phyloP scores from a whole-genome alignment of 1,140 invertebrate genomes.

The Notospermus geniculatus region DNA sequence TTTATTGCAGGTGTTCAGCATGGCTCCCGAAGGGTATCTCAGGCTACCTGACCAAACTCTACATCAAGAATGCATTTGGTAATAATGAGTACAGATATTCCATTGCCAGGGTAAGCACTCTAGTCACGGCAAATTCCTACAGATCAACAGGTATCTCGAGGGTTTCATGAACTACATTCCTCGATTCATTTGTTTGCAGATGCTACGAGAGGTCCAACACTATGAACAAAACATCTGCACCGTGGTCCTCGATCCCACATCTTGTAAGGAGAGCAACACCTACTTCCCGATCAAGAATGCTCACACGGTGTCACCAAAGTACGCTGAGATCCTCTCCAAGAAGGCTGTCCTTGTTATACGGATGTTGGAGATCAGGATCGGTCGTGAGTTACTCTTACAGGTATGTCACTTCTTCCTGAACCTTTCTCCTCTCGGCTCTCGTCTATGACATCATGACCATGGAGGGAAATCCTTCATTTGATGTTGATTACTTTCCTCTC shows the following conservation, averaged over 20 bases:
- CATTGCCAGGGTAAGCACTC: slow-evolving; percentile 61
- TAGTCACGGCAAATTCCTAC: too few species aligned
- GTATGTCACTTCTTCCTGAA: too few species aligned
- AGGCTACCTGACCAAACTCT: slow-evolving; percentile 87
- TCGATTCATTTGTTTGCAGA: too few species aligned
- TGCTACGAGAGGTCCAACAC: slow-evolving; percentile 75
- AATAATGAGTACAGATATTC: slow-evolving; percentile 95
- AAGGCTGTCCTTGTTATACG: slow-evolving; percentile 92
- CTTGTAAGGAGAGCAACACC: slow-evolving; percentile 63
- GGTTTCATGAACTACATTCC: too few species aligned
- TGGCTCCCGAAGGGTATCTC: slow-evolving; percentile 95
- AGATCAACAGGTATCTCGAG: too few species aligned
- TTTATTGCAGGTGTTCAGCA: too few species aligned
- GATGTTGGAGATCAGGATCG: slow-evolving; percentile 95
- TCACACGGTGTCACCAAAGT: slow-evolving; percentile 89
- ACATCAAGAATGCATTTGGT: slow-evolving; percentile 95
- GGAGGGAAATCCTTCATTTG: too few species aligned
- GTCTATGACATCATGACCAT: too few species aligned
- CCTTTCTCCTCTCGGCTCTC: too few species aligned
- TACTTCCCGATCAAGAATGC: slow-evolving; percentile 61
- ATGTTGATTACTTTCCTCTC: too few species aligned
- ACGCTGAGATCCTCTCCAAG: slow-evolving; percentile 84
- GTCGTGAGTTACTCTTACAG: slow-evolving; percentile 89
- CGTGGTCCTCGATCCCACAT: slow-evolving; percentile 87
- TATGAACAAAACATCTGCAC: slow-evolving; percentile 95